These are phyloP conservation scores for Myanophis thanlyinensis DNA, from an alignment of 2,113 vertebrate genomes.

Conservation along the genomic window DNA sequence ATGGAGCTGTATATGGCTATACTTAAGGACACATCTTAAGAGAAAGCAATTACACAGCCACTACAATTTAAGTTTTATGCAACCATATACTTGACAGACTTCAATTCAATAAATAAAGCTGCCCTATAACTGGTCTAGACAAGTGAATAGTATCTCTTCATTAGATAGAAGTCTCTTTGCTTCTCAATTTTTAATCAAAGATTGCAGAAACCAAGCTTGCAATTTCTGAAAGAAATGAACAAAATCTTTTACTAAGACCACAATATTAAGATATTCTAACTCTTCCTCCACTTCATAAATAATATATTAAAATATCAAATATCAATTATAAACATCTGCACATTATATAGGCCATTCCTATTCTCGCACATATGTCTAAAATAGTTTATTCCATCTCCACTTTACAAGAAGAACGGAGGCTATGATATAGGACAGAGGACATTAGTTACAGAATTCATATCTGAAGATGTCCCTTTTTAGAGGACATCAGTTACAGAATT, in stretches of 20 bases:
- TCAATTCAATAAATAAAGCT: background rate
- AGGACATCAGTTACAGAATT: background rate
- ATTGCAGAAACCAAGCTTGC: background rate
- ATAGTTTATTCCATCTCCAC: background rate
- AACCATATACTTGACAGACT: background rate
- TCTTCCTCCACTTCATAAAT: background rate
- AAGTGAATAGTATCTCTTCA: background rate
- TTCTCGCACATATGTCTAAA: background rate
- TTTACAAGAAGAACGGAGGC: background rate
- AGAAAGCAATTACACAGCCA: background rate
- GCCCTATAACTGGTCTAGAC: background rate
- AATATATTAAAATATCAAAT: background rate
- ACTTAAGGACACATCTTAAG: background rate
- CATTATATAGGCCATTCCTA: background rate
- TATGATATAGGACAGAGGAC: background rate
- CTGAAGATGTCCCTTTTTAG: too few relatives aligned
- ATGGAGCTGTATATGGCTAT: background rate
- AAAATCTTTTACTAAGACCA: background rate
- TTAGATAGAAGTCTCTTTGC: background rate
- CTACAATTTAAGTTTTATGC: background rate
- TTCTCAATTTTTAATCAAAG: background rate
- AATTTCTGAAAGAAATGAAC: background rate
- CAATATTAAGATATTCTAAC: background rate
- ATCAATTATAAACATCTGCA: background rate
- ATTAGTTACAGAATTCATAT: background rate